Conservation (phyloP, 2,113 vertebrate genomes). For the Arvicanthis niloticus region DNA sequence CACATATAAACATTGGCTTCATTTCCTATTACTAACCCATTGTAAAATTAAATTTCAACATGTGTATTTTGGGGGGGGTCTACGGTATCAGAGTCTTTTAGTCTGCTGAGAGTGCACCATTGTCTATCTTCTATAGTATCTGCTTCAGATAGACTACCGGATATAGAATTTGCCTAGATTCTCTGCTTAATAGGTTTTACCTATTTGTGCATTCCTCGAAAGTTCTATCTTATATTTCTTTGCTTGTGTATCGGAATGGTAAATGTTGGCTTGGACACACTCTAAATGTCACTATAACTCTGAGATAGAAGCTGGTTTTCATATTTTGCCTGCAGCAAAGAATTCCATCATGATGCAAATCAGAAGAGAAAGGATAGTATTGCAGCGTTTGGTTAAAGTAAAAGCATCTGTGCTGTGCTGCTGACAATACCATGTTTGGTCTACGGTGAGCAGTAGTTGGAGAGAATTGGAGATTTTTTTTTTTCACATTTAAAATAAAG, state of each 20-base stretch:
- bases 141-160: background rate
- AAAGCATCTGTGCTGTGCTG: background rate
- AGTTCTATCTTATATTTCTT: background rate
- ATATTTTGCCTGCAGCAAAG: slow-evolving; percentile 28
- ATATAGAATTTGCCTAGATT: background rate
- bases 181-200: background rate
- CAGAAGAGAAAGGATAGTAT: slow-evolving; percentile 1
- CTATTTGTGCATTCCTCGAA: background rate
- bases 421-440: slow-evolving; percentile 1
- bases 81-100: background rate
- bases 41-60: background rate
- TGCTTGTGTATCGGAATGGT: background rate
- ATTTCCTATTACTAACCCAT: background rate
- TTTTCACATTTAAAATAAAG: background rate
- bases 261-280: background rate
- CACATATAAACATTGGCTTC: too few relatives aligned
- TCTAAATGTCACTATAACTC: background rate
- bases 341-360: slow-evolving; percentile 45
- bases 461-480: background rate
- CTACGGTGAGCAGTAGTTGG: background rate
- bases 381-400: background rate
- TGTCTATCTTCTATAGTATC: background rate
- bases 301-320: background rate
- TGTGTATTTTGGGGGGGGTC: background rate
- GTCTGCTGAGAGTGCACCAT: background rate